Percentiles rank a stretch among this genome's conserved stretches.
phyloP scores from a whole-genome alignment of 2,888 invertebrate species.

The Helicoverpa assulta region DNA sequence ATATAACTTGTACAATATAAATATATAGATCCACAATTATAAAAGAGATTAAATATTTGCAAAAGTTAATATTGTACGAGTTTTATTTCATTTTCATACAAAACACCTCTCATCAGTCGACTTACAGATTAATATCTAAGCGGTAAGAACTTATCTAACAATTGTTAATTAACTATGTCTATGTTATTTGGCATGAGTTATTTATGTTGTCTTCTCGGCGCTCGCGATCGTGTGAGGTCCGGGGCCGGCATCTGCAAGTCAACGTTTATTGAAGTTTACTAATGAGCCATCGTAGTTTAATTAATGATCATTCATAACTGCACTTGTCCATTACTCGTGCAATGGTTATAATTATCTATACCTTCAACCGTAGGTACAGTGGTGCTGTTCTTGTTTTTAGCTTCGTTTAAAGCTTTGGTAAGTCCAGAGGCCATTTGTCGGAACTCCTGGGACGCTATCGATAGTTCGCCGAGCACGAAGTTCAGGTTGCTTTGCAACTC shows the following conservation, averaged over 20 bases:
- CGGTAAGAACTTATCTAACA: conserved; percentile 67
- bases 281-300: background rate
- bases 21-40: conserved; percentile 91
- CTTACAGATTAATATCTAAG: conserved; percentile 68
- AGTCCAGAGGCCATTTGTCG: conserved; percentile 94
- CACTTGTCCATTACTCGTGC: background rate
- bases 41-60: conserved; percentile 91
- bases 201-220: conserved; percentile 66
- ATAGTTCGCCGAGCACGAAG: conserved; percentile 94
- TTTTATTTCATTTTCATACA: conserved; percentile 77
- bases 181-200: conserved; percentile 73
- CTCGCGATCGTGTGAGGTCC: conserved; percentile 90
- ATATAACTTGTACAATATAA: conserved; percentile 90
- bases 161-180: conserved; percentile 66
- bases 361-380: conserved; percentile 89
- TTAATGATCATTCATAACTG: conserved; percentile 1
- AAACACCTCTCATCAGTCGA: conserved; percentile 70
- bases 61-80: conserved; percentile 86
- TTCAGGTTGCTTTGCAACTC: conserved; percentile 96
- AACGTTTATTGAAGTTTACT: conserved; percentile 31
- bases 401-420: conserved; percentile 93
- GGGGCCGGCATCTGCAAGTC: conserved; percentile 87
- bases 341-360: conserved; percentile 25
- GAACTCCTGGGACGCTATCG: conserved; percentile 96
- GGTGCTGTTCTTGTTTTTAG: conserved; percentile 91